Evolutionary conservation across 2,888 invertebrate species (phyloP).

Genomic region (Tetrapedia diversipes): DNA sequence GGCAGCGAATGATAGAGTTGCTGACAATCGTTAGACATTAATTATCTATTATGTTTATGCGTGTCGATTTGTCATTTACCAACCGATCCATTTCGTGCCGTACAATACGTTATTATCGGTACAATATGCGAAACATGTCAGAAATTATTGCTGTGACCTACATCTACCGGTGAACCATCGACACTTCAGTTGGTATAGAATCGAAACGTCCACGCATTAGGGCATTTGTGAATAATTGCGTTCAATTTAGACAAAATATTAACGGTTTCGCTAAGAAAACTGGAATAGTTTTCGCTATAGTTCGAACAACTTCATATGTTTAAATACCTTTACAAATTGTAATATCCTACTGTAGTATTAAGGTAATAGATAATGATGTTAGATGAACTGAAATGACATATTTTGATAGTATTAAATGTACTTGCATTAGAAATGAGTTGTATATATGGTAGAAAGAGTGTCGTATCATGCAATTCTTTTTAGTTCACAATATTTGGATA

Average conservation of each 20-base stretch:
- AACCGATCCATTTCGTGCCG: conserved; percentile 57
- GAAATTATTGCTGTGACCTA: conserved; percentile 65
- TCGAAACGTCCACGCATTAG: conserved; percentile 39
- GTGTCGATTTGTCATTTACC: conserved; percentile 64
- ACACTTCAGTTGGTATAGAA: conserved; percentile 54
- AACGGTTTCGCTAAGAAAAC: background rate
- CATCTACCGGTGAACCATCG: conserved; percentile 61
- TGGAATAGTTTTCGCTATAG: background rate
- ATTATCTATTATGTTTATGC: conserved; percentile 65
- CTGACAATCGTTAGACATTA: conserved; percentile 63
- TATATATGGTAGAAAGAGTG: no score
- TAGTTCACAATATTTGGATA: no score
- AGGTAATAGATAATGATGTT: no score
- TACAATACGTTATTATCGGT: conserved; percentile 64
- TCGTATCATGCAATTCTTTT: no score
- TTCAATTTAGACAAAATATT: conserved; percentile 29
- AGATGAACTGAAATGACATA: no score
- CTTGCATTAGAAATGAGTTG: no score
- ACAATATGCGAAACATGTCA: conserved; percentile 64
- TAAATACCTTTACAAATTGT: no score
- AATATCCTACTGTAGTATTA: no score
- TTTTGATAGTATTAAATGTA: no score
- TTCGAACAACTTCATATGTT: no score
- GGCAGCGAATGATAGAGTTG: conserved; percentile 57
- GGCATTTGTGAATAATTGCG: conserved; percentile 56